phyloP scores from a whole-genome alignment of 2,113 vertebrate species.

The Columba janthina region DNA sequence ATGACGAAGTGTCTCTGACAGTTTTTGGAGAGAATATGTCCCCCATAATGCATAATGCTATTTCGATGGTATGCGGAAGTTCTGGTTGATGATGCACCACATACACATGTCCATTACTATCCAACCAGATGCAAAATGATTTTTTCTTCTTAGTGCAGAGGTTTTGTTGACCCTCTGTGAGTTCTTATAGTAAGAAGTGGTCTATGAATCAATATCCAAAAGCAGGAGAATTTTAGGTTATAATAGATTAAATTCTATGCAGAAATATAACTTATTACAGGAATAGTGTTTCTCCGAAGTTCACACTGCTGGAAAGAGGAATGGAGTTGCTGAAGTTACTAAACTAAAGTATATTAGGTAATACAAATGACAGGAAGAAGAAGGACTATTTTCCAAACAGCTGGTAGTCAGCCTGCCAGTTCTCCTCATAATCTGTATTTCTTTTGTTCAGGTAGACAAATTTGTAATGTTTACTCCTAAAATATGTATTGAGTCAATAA shows the following conservation, averaged over 20 bases:
- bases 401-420: neutral
- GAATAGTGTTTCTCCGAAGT: neutral
- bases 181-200: neutral
- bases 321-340: neutral
- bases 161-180: neutral
- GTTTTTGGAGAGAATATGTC: neutral
- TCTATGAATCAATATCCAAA: neutral
- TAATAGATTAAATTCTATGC: neutral
- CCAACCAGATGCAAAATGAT: neutral
- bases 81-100: neutral
- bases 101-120: fast-evolving
- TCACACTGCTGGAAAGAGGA: neutral
- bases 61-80: neutral
- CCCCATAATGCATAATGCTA: neutral
- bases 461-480: neutral
- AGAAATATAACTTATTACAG: neutral
- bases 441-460: neutral
- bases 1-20: neutral
- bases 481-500: neutral
- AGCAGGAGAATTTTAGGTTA: neutral
- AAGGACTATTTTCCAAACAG: neutral
- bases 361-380: neutral
- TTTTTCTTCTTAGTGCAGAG: neutral
- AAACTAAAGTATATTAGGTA: neutral
- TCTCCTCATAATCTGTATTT: neutral